Evolutionary conservation across 1,140 invertebrate genomes (phyloP).

Genomic region (Drosophila pectinifera): DNA sequence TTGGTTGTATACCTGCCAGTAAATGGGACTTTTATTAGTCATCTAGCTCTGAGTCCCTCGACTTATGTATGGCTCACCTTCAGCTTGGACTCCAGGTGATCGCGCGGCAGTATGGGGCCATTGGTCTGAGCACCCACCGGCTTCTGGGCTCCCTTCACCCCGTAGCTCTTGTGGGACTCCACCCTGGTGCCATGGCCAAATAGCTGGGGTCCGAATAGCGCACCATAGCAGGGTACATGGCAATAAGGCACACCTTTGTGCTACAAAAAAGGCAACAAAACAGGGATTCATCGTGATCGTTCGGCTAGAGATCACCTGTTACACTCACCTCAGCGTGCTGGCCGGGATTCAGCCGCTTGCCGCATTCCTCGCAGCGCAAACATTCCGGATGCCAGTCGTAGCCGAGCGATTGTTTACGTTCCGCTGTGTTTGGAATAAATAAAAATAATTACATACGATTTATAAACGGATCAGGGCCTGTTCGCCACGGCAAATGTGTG

Average conservation of each 20-base stretch:
- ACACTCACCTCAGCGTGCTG: conserved; percentile 92
- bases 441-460: conserved; percentile 62
- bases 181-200: conserved; percentile 95
- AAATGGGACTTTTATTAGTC: conserved; percentile 10
- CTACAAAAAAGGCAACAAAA: conserved; percentile 86
- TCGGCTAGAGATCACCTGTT: conserved; percentile 34
- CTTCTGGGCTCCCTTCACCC: conserved; percentile 87
- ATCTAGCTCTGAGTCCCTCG: too few species aligned
- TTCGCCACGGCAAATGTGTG: conserved; percentile 14
- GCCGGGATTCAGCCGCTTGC: conserved; percentile 94
- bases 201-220: conserved; percentile 93
- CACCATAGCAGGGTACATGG: conserved; percentile 95
- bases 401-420: conserved; percentile 95
- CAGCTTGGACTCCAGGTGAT: conserved; percentile 91
- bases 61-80: conserved; percentile 85
- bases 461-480: conserved; percentile 62
- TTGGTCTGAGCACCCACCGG: conserved; percentile 60
- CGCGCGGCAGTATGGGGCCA: conserved; percentile 86
- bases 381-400: conserved; percentile 98
- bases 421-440: conserved; percentile 87
- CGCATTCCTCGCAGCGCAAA: conserved; percentile 95
- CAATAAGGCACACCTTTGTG: conserved; percentile 96
- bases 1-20: conserved; percentile 87
- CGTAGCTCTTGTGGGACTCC: conserved; percentile 94
- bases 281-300: not conserved